Percentiles rank a stretch among this genome's conserved stretches.
These are phyloP conservation scores for Campoplex capitator DNA, from an alignment of 2,888 invertebrate species.

Conservation along the genomic window DNA sequence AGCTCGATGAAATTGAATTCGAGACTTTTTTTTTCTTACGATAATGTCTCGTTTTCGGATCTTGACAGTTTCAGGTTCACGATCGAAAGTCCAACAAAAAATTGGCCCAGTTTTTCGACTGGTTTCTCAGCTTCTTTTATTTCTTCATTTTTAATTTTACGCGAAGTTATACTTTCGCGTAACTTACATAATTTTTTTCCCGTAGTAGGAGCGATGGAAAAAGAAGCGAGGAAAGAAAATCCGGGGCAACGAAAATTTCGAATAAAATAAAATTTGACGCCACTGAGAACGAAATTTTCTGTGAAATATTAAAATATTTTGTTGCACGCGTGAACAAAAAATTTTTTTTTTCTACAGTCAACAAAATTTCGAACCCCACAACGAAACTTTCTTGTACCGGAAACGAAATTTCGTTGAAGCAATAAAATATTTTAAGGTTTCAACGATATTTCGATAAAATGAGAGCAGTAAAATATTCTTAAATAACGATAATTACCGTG, in stretches of 20 bases:
- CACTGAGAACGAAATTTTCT: too few relatives aligned
- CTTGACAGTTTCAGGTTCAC: neutral
- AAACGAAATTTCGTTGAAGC: too few relatives aligned
- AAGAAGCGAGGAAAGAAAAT: neutral
- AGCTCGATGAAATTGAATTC: neutral
- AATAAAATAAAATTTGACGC: neutral
- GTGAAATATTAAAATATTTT: too few relatives aligned
- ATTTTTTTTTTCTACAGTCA: too few relatives aligned
- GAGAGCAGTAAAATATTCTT: too few relatives aligned
- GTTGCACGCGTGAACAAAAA: too few relatives aligned
- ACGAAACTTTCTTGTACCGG: too few relatives aligned
- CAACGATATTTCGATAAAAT: too few relatives aligned
- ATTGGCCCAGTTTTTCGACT: neutral
- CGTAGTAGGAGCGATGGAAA: neutral
- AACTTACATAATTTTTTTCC: neutral
- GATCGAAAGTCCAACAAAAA: neutral
- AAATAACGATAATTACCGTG: conserved; percentile 76
- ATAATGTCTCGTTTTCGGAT: neutral
- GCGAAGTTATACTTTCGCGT: neutral
- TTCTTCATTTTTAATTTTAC: neutral
- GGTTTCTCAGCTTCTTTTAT: neutral
- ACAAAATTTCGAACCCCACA: too few relatives aligned
- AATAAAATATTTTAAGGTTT: too few relatives aligned
- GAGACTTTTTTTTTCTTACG: too few relatives aligned
- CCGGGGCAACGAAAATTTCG: neutral